Conservation (phyloP, 2,113 vertebrate genomes). For the Pomatorhinus ruficollis region DNA sequence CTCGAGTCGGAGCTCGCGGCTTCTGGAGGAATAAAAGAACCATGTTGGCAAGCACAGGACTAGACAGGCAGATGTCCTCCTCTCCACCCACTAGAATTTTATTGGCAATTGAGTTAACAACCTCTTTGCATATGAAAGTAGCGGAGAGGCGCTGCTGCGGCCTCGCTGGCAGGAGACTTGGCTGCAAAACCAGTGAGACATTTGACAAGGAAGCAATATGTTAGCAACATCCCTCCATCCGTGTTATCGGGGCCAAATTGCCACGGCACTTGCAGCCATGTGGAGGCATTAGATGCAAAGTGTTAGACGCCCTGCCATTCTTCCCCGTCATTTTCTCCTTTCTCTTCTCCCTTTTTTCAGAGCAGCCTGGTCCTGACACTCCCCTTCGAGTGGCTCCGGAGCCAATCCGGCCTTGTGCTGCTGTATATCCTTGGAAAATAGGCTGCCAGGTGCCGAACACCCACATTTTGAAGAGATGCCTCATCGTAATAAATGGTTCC, state of each 20-base stretch:
- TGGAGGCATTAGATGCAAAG: constrained; percentile 64
- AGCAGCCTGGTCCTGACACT: constrained; percentile 39
- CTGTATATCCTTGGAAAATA: neutral
- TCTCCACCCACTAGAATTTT: constrained; percentile 69
- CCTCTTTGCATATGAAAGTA: constrained; percentile 71
- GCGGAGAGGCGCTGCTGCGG: constrained; percentile 44
- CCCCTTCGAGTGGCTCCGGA: neutral
- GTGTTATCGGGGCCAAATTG: constrained; percentile 58
- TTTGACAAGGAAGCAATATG: constrained; percentile 70
- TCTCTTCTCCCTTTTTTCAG: neutral
- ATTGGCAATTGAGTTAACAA: constrained; percentile 69
- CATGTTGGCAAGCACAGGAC: constrained; percentile 60
- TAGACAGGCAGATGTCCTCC: constrained; percentile 70
- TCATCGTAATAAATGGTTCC: neutral
- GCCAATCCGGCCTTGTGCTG: constrained; percentile 17
- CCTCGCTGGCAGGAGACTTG: constrained; percentile 65
- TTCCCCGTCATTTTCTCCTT: constrained; percentile 7
- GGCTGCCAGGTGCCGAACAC: constrained; percentile 26
- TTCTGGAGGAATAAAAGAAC: constrained; percentile 65
- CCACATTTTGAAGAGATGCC: neutral
- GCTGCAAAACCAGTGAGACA: constrained; percentile 69
- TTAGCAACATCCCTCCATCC: constrained; percentile 59
- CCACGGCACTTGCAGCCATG: constrained; percentile 61
- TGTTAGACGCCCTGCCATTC: constrained; percentile 68
- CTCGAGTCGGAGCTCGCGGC: constrained; percentile 36